These are phyloP conservation scores for Gallinago undulata DNA, from an alignment of 2,113 vertebrate species.

Conservation along the genomic window DNA sequence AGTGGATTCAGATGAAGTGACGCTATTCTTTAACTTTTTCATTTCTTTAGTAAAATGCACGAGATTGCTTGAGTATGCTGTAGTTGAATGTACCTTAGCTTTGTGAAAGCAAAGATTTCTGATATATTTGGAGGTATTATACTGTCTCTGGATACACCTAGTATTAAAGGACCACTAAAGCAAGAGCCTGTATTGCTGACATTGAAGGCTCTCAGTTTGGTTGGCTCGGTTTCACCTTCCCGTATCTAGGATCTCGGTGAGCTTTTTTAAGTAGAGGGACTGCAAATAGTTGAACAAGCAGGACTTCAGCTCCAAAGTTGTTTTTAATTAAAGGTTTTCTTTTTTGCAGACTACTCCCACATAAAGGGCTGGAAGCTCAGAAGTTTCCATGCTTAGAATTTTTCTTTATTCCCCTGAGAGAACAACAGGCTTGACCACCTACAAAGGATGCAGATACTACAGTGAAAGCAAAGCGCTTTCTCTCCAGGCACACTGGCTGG, in stretches of 20 bases:
- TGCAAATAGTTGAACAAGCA: not conserved
- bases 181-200: not conserved
- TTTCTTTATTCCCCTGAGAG: not conserved
- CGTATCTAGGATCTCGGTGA: not conserved
- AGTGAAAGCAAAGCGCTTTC: not conserved
- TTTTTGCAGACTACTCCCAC: not conserved
- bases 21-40: not conserved
- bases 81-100: not conserved
- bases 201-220: not conserved
- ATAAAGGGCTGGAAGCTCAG: not conserved
- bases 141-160: not conserved
- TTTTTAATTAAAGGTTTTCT: constrained; percentile 39
- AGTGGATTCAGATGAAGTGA: not conserved
- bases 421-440: not conserved
- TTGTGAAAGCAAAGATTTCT: not conserved
- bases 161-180: not conserved
- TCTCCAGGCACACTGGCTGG: not conserved
- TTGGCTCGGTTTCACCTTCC: not conserved
- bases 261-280: not conserved
- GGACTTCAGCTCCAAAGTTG: not conserved
- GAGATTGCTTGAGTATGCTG: not conserved
- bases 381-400: not conserved
- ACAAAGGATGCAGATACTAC: not conserved
- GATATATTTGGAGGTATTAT: not conserved
- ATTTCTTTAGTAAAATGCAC: not conserved